phyloP scores from a whole-genome alignment of 2,888 invertebrate genomes.

The Neria commutata region DNA sequence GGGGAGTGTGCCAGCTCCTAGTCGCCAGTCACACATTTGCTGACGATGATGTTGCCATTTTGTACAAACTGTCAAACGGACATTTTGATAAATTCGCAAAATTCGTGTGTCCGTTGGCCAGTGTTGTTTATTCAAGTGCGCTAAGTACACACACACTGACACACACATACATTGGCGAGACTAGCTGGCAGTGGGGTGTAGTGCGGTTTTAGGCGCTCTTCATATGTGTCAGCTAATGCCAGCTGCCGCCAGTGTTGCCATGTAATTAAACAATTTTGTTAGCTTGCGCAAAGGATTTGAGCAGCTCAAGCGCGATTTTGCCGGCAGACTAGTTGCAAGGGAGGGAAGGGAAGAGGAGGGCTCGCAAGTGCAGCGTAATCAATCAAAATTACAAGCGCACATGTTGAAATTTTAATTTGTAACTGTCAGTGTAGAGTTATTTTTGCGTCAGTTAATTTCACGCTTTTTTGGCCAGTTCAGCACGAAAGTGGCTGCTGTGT shows the following conservation, averaged over 20 bases:
- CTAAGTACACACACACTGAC: too few species aligned
- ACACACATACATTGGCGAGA: too few species aligned
- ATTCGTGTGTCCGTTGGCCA: conserved; percentile 24
- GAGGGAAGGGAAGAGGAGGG: background rate
- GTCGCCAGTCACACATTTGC: background rate
- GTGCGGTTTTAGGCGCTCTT: conserved; percentile 5
- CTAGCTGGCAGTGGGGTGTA: background rate
- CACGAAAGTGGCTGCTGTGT: too few species aligned
- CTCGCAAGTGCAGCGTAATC: background rate
- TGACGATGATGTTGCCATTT: background rate
- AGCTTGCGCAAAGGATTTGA: background rate
- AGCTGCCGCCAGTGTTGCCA: conserved; percentile 11
- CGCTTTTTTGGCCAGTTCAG: too few species aligned
- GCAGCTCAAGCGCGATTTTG: too few species aligned
- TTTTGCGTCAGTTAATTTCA: background rate
- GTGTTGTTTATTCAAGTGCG: background rate
- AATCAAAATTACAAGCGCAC: background rate
- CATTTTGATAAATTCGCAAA: conserved; percentile 53
- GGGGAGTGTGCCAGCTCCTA: background rate
- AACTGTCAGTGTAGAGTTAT: background rate
- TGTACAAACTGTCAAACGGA: conserved; percentile 45
- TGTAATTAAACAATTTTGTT: conserved; percentile 16
- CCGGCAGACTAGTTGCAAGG: background rate
- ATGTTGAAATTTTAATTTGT: background rate
- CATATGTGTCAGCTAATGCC: background rate